Evolutionary conservation across 2,888 invertebrate genomes (phyloP).

Genomic region (Ischnura elegans): DNA sequence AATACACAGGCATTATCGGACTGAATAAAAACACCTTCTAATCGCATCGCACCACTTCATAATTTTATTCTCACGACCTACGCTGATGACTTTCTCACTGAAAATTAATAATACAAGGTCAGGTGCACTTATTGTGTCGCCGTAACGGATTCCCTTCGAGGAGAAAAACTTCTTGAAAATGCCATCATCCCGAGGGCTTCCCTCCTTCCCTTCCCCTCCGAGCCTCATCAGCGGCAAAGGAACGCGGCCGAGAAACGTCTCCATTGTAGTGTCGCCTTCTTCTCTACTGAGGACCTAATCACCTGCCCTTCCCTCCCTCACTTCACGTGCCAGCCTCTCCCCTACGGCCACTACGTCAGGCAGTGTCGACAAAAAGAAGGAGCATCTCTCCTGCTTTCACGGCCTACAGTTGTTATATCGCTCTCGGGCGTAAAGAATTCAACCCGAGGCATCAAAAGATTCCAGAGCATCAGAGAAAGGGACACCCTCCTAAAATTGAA

Average conservation of each 20-base stretch:
- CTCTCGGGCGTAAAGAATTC: not conserved
- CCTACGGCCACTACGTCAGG: not conserved
- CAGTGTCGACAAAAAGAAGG: not conserved
- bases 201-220: not conserved
- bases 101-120: conserved; percentile 17
- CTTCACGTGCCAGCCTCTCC: too few species aligned
- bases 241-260: conserved; percentile 34
- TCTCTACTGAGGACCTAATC: too few species aligned
- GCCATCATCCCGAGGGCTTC: not conserved
- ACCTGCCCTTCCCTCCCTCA: conserved; percentile 5
- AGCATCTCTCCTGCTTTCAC: not conserved
- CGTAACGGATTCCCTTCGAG: not conserved
- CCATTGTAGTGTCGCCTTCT: conserved; percentile 12
- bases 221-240: conserved; percentile 12
- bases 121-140: not conserved
- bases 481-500: not conserved
- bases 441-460: not conserved
- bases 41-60: too few species aligned
- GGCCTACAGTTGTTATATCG: not conserved
- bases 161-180: not conserved
- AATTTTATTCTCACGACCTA: too few species aligned
- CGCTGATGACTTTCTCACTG: not conserved
- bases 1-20: too few species aligned
- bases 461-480: not conserved
- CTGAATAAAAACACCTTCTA: too few species aligned